Percentiles rank a stretch among this genome's conserved stretches.
These are phyloP conservation scores for Cossypha caffra DNA, from an alignment of 2,797 vertebrate species.

Conservation along the genomic window DNA sequence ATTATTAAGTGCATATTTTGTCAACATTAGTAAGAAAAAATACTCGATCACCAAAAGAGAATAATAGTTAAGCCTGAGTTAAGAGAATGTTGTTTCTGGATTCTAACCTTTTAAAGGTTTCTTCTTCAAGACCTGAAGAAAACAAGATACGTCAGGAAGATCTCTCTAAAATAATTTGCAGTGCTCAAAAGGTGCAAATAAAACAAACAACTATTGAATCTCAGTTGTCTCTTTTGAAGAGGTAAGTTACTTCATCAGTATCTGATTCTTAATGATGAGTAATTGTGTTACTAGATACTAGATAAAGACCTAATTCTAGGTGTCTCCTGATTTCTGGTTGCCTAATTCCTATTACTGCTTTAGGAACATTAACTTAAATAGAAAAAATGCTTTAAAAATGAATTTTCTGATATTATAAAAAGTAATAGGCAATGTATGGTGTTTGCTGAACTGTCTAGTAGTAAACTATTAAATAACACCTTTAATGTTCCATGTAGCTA, in stretches of 20 bases:
- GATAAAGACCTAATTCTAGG: neutral
- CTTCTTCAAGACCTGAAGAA: constrained; percentile 91
- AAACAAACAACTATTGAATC: constrained; percentile 92
- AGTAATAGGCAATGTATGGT: neutral
- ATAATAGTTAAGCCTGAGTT: neutral
- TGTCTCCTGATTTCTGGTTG: neutral
- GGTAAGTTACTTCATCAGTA: constrained; percentile 73
- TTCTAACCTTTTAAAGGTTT: constrained; percentile 82
- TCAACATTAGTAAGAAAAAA: neutral
- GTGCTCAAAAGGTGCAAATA: constrained; percentile 90
- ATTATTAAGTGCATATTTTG: neutral
- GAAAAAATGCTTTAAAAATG: neutral
- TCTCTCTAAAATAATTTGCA: constrained; percentile 89
- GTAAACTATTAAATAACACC: neutral
- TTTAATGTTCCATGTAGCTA: neutral
- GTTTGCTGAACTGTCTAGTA: neutral
- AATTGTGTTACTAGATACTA: neutral
- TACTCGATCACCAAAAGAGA: neutral
- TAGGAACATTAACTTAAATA: neutral
- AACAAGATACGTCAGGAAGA: constrained; percentile 91
- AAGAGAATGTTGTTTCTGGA: neutral
- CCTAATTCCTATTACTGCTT: neutral
- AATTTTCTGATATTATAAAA: neutral
- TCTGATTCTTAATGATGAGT: neutral
- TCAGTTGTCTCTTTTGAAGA: constrained; percentile 89